Base-by-base conservation (phyloP, 2,797 vertebrate species). In the Myotis pilosus region DNA sequence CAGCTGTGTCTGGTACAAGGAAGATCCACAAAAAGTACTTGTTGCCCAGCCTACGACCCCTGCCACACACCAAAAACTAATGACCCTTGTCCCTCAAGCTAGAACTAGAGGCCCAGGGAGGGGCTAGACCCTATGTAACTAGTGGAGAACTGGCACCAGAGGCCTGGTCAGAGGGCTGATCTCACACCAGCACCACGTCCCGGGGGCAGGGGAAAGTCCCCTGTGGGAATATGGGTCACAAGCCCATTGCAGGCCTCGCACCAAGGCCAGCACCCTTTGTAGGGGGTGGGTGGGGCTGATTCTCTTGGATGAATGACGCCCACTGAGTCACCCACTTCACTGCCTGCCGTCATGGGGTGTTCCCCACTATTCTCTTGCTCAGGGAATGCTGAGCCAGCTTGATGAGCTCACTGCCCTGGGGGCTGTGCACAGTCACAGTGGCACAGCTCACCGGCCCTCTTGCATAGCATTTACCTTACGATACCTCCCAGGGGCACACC, bases 361-460 rank as follows among this genome's bases (percentile, higher is more conserved):
- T 95, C 68, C 83, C 30, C 13, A 15, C 66, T 12, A n/a, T 75
- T 66, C 57, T 87, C 66, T 57, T 8, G 72, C 64, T 68, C 6
- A 2, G 66, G 86, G 51, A 38, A 5, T 84, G 95, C 96, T 97
- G 94, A 97, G 95, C 83, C 75, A 62, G 94, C 75, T 12, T 1
- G n/a, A 60, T 96, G 95, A 96, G 93, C 95, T 97, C 97, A 97
- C 86, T 38, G 20, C 66, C 68, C 36, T 23, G 66, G 33, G 80
- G 82, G 66, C 86, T 15, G 25, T 76, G 94, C 91, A 89, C 19
- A 64, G 94, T 97, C 96, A 94, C 93, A 17, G 6, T 76, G 87
- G 94, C 87, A 96, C 84, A 92, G 87, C 89, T 92, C 60, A 8
- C 69, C 71, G 76, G 57, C 30, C 91, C 51, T 79, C 51, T 74